These are phyloP conservation scores for Plecotus auritus DNA, from an alignment of 2,113 vertebrate genomes.

Conservation along the genomic window DNA sequence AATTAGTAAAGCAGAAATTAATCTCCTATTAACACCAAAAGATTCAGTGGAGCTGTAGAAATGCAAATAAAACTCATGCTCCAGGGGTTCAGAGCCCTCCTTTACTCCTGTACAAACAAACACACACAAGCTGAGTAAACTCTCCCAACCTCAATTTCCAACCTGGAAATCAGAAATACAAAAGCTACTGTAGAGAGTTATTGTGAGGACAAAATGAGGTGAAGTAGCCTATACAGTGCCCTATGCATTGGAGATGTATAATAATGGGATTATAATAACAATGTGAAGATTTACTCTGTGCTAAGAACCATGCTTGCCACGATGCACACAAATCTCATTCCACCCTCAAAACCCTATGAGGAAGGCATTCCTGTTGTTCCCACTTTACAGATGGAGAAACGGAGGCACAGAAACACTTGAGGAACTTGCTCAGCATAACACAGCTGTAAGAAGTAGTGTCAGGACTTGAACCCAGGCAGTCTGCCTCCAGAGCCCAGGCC, in stretches of 20 bases:
- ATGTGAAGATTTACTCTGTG: not conserved
- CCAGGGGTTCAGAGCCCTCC: not conserved
- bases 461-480: not conserved
- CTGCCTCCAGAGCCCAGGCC: not conserved
- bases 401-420: not conserved
- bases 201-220: not conserved
- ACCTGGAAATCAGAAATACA: not conserved
- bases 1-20: slow-evolving; percentile 1
- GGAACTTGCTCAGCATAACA: not conserved
- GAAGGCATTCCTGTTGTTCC: not conserved
- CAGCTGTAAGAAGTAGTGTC: not conserved
- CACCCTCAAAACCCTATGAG: not conserved
- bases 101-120: not conserved
- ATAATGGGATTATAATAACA: not conserved
- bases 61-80: not conserved
- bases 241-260: not conserved
- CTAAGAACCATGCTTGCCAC: not conserved
- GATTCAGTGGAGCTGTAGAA: not conserved
- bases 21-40: not conserved
- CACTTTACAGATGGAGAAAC: slow-evolving; percentile 6
- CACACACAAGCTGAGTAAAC: not conserved
- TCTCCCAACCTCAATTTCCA: not conserved
- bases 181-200: not conserved
- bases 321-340: not conserved
- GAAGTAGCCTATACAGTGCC: not conserved